phyloP scores from a whole-genome alignment of 2,888 invertebrate genomes.

The Monochamus alternatus region DNA sequence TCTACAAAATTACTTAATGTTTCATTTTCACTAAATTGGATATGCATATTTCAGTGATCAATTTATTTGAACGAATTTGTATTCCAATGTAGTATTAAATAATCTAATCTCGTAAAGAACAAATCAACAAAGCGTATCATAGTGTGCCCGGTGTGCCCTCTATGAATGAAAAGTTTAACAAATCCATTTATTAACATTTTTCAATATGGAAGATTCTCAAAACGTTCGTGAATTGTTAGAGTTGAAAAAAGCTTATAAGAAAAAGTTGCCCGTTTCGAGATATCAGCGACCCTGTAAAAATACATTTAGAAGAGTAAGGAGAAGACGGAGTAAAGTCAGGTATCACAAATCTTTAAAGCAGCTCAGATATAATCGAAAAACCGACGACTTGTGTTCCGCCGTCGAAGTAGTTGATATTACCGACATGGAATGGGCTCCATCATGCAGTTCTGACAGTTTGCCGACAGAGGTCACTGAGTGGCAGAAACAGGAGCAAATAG shows the following conservation, averaged over 20 bases:
- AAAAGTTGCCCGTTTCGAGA: neutral
- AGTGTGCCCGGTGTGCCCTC: too few species aligned
- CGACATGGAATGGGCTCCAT: constrained; percentile 60
- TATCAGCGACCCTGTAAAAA: constrained; percentile 12
- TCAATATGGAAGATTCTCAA: constrained; percentile 24
- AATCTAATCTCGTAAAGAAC: too few species aligned
- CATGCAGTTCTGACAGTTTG: constrained; percentile 40
- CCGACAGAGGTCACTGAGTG: constrained; percentile 65
- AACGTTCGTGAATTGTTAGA: neutral
- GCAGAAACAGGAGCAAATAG: constrained; percentile 75
- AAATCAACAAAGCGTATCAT: too few species aligned
- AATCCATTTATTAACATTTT: neutral
- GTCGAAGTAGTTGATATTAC: constrained; percentile 60
- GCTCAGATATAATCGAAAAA: constrained; percentile 49
- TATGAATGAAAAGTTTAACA: too few species aligned
- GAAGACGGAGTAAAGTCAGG: constrained; percentile 55
- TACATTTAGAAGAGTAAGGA: constrained; percentile 45
- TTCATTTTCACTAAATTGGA: too few species aligned
- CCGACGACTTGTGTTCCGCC: constrained; percentile 59
- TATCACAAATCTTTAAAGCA: constrained; percentile 55
- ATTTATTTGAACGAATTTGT: too few species aligned
- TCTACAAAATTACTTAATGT: too few species aligned
- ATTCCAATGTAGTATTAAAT: too few species aligned
- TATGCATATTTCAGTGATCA: too few species aligned
- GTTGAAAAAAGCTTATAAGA: neutral